Evolutionary conservation across 2,888 invertebrate genomes (phyloP).

Genomic region (Helobdella robusta): DNA sequence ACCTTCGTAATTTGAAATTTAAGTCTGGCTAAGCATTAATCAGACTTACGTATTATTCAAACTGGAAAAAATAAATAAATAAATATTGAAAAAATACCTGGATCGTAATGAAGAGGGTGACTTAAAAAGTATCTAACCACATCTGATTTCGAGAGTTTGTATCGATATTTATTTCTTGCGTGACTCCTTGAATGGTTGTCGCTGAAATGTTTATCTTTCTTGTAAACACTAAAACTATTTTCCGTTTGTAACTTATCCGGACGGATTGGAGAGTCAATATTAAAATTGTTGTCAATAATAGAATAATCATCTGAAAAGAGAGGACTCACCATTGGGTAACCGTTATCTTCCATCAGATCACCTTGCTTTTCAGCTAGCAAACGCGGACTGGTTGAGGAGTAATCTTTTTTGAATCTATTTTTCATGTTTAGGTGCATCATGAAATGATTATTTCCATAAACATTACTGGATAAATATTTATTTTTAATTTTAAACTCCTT

Average conservation of each 20-base stretch:
- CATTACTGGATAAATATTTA: neutral
- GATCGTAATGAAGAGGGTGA: neutral
- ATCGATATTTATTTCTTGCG: neutral
- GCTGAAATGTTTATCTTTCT: neutral
- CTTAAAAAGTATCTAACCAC: conserved; percentile 6
- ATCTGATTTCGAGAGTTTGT: neutral
- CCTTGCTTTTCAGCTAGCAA: neutral
- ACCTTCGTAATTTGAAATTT: too few species aligned
- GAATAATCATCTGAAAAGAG: too few species aligned
- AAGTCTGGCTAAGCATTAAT: neutral
- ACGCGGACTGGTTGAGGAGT: neutral
- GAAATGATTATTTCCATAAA: neutral
- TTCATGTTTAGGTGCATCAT: neutral
- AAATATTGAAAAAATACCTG: neutral
- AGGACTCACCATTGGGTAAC: too few species aligned
- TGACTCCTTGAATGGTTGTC: neutral
- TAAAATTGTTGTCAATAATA: too few species aligned
- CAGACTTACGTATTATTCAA: neutral
- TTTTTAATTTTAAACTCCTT: neutral
- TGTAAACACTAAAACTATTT: neutral
- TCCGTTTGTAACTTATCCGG: neutral
- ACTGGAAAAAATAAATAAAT: neutral
- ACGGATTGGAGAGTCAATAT: neutral
- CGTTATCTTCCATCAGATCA: too few species aligned
- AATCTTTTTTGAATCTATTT: too few species aligned